Percentiles rank a stretch among this genome's conserved stretches.
Evolutionary conservation across 2,888 invertebrate genomes (phyloP).

Genomic region (Leptinotarsa haldemani): DNA sequence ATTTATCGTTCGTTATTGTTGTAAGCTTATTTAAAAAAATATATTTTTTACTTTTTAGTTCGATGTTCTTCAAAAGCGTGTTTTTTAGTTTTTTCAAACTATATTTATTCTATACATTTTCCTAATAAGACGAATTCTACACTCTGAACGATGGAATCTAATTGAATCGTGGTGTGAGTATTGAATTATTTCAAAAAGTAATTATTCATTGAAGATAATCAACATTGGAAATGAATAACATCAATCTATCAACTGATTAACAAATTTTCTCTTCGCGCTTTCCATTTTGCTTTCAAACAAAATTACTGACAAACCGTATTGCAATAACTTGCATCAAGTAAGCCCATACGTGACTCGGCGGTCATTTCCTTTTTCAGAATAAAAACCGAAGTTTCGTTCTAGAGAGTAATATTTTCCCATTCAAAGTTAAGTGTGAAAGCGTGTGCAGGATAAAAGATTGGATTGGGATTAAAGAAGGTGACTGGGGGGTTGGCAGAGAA

Average conservation of each 20-base stretch:
- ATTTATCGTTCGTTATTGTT: no score
- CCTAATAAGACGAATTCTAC: no score
- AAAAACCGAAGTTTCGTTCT: slow-evolving; percentile 56
- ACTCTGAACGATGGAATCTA: no score
- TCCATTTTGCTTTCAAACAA: neutral
- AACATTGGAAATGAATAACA: no score
- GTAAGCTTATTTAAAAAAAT: no score
- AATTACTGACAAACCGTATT: neutral
- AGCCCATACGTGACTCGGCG: slow-evolving; percentile 50
- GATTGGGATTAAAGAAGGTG: slow-evolving; percentile 67
- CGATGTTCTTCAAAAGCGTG: no score
- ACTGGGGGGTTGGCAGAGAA: slow-evolving; percentile 51
- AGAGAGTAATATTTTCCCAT: slow-evolving; percentile 63
- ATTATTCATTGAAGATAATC: no score
- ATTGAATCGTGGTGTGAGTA: no score
- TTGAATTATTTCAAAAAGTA: no score
- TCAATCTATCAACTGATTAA: neutral
- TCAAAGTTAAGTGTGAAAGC: slow-evolving; percentile 64
- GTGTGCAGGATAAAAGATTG: slow-evolving; percentile 67
- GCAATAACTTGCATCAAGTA: slow-evolving; percentile 43
- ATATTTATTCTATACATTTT: no score
- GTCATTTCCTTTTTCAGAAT: slow-evolving; percentile 48
- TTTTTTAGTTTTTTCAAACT: no score
- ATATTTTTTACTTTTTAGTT: no score
- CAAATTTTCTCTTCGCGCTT: neutral